Evolutionary conservation across 2,113 vertebrate species (phyloP).

Genomic region (Edolisoma coerulescens): DNA sequence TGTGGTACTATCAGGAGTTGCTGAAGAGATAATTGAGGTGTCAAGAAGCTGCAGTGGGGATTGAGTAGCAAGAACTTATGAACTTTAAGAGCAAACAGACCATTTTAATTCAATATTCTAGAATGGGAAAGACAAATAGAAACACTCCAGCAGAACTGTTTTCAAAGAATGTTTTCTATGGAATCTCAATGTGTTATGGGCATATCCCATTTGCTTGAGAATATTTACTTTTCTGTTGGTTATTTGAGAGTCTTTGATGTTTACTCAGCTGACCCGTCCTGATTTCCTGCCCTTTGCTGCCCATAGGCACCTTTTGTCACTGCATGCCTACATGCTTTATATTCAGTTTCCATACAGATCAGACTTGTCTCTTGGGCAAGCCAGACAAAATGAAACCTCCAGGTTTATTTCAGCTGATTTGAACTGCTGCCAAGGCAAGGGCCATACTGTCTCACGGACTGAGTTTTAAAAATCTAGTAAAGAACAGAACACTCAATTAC

Average conservation of each 20-base stretch:
- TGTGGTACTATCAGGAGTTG: neutral
- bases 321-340: neutral
- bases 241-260: constrained; percentile 32
- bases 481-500: neutral
- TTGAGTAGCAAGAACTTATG: neutral
- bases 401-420: constrained; percentile 8
- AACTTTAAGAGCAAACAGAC: constrained; percentile 6
- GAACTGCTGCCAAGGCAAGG: constrained; percentile 3
- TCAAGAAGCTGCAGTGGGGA: neutral
- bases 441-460: neutral
- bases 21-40: neutral
- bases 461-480: neutral
- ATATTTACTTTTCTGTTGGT: constrained; percentile 34
- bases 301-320: neutral
- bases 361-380: neutral
- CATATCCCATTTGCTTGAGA: constrained; percentile 12
- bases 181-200: constrained; percentile 3
- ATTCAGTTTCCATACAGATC: neutral
- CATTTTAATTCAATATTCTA: constrained; percentile 16
- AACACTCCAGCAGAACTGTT: neutral
- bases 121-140: constrained; percentile 24
- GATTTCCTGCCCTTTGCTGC: constrained; percentile 30
- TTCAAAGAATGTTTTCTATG: constrained; percentile 12
- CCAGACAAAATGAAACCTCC: neutral
- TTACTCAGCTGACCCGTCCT: constrained; percentile 39